Evolutionary conservation across 1,140 invertebrate species (phyloP), one percentile per base, ranked within the genome.

Genomic region (Heterodera carotae): DNA sequence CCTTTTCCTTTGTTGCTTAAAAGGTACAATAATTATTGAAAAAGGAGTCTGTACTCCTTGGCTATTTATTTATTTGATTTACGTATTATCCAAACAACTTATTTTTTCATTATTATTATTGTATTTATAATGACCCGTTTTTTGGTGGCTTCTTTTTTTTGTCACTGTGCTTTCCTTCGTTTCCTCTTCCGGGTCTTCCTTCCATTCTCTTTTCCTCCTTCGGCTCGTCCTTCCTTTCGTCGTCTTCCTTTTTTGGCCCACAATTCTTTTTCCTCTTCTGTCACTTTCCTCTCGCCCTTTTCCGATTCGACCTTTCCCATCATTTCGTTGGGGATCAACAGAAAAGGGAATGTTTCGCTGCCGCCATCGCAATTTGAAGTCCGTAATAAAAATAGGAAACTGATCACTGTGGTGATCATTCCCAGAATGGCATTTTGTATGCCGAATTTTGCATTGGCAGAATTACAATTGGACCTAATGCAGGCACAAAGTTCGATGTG

Each of bases 401-500:
- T 56, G 48, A 66, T 12, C 5, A 66, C 5, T 29, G 33, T 66
- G n/a, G 27, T 31, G 62, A 34, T 34, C 1, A 29, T 15, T 29
- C 10, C 62, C 62, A 66, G 7, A 34, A 66, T 22, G 10, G 34
- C 68, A 48, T 29, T 34, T n/a, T 43, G 48, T 36, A n/a, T 29
- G 29, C 27, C n/a, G 2, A 34, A 29, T 15, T 31, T 66, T 31
- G 15, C 4, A 10, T 48, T 27, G 27, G 82, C 71, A 34, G 56
- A 68, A 59, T 84, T 85, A 62, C 83, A 84, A 22, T 77, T 64
- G 33, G 73, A 68, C 39, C 70, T 69, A 66, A 82, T 76, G 76
- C 84, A 85, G 3, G 83, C 77, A 68, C 84, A 85, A 53, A 85
- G 69, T 68, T 80, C 76, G 29, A 84, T 84, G 76, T 75, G 79